Percentiles rank a stretch among this genome's conserved stretches.
Evolutionary conservation across 2,888 invertebrate species (phyloP).

Genomic region (Chymomyza amoena): DNA sequence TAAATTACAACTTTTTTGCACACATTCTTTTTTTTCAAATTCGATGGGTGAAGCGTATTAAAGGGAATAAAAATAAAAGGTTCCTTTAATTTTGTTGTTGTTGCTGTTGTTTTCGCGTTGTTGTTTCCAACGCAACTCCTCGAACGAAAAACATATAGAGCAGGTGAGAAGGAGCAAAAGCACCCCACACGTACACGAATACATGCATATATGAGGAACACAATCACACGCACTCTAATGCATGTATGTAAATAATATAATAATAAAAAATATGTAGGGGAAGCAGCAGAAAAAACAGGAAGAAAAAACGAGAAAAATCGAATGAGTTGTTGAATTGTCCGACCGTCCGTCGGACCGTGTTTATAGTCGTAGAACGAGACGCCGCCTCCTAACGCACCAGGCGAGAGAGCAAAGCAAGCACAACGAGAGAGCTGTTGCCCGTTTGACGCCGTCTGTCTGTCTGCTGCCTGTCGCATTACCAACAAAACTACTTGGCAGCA

Average conservation of each 20-base stretch:
- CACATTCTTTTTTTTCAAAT: constrained; percentile 17
- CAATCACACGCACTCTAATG: background rate
- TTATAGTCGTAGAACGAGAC: background rate
- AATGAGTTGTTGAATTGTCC: constrained; percentile 35
- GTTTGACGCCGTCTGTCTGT: constrained; percentile 29
- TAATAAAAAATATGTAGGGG: constrained; percentile 21
- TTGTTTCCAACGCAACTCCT: constrained; percentile 53
- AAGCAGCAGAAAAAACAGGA: constrained; percentile 35
- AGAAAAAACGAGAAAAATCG: constrained; percentile 51
- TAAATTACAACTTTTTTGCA: constrained; percentile 1
- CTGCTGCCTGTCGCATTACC: constrained; percentile 22
- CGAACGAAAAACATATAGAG: constrained; percentile 1
- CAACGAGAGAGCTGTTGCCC: constrained; percentile 35
- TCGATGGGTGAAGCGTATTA: constrained; percentile 15
- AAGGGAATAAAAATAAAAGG: constrained; percentile 27
- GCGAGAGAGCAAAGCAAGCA: background rate
- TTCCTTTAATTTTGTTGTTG: constrained; percentile 16
- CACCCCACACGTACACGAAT: constrained; percentile 19
- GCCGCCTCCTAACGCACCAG: background rate
- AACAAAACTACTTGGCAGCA: constrained; percentile 41
- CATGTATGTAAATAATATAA: constrained; percentile 59
- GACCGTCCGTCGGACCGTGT: background rate
- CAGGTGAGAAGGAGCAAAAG: constrained; percentile 22
- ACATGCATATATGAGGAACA: background rate
- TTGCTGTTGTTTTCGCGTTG: constrained; percentile 21